Percentiles rank a stretch among this genome's conserved stretches.
These are phyloP conservation scores for Polypterus bichir DNA, from an alignment of 2,113 vertebrate genomes.

Conservation along the genomic window DNA sequence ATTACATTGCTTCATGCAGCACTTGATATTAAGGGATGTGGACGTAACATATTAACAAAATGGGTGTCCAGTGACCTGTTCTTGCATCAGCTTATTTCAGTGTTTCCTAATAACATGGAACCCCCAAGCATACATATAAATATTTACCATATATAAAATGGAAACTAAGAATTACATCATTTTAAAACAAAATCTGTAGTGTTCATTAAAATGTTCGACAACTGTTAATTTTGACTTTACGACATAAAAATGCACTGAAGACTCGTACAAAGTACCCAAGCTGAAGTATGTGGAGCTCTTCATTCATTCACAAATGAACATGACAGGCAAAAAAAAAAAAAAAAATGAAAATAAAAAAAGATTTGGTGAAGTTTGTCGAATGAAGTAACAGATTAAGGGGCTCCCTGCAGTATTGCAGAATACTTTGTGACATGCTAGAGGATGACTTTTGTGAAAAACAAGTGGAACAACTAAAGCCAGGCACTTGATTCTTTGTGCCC, in stretches of 20 bases:
- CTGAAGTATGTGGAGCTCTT: constrained; percentile 3
- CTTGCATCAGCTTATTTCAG: too few relatives aligned
- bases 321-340: not conserved
- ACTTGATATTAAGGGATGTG: too few relatives aligned
- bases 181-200: not conserved
- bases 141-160: not conserved
- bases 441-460: too few relatives aligned
- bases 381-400: too few relatives aligned
- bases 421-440: too few relatives aligned
- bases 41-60: too few relatives aligned
- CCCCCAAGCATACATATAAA: not conserved
- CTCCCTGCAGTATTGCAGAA: too few relatives aligned
- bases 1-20: too few relatives aligned
- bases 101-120: not conserved
- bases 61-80: too few relatives aligned
- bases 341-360: not conserved
- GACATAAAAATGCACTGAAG: constrained; percentile 31
- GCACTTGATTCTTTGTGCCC: constrained; percentile 43
- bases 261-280: constrained; percentile 16
- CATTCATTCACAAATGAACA: too few relatives aligned
- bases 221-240: constrained; percentile 39
- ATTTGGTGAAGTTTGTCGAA: not conserved
- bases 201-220: not conserved
- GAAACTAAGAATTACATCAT: not conserved
- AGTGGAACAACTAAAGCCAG: constrained; percentile 23